Evolutionary conservation across 1,140 invertebrate genomes (phyloP), one percentile per base, ranked within the genome.

Genomic region (Wasmannia auropunctata): DNA sequence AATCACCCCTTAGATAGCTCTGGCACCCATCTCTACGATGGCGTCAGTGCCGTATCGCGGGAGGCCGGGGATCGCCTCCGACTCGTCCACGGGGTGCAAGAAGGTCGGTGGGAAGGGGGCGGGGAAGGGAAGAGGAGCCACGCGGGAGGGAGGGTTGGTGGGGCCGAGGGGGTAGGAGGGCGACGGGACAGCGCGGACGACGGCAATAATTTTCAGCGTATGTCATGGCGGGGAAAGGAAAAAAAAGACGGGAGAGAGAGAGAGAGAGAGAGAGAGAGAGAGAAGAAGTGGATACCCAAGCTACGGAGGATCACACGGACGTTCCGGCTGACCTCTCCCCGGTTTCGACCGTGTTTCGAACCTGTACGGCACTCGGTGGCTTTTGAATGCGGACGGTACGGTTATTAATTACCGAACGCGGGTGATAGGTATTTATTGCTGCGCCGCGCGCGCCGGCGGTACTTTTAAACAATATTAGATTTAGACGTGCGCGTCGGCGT

Each of bases 1-100:
- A 94, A 94, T 94, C 94, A 94, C 94, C 95, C 94, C 93, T 94
- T 93, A 93, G 93, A 94, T 95, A 95, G 93, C 90, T 83, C 79
- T 91, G 89, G 90, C 90, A 91, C 89, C 90, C 90, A 91, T 91
- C 89, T 86, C 77, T 85, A 91, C 86, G 90, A 91, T 91, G 89
- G 90, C 90, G 89, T 91, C 90, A 90, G 89, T 90, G 90, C 89
- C 89, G 90, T 90, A 90, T 91, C 90, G 90, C 87, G 90, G 90
- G 86, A 86, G 75, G 81, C 85, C 83, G 86, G 88, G n/a, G 83
- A 87, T 86, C 86, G 86, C 90, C 87, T 88, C 90, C 76, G 90
- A 91, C 70, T 83, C 83, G 89, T 87, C 86, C 87, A 79, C 67
- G 80, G 86, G 69, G 86, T 80, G 86, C 81, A 91, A 87, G 88